Base-by-base conservation (phyloP, 2,888 invertebrate species). In the Merodon equestris region DNA sequence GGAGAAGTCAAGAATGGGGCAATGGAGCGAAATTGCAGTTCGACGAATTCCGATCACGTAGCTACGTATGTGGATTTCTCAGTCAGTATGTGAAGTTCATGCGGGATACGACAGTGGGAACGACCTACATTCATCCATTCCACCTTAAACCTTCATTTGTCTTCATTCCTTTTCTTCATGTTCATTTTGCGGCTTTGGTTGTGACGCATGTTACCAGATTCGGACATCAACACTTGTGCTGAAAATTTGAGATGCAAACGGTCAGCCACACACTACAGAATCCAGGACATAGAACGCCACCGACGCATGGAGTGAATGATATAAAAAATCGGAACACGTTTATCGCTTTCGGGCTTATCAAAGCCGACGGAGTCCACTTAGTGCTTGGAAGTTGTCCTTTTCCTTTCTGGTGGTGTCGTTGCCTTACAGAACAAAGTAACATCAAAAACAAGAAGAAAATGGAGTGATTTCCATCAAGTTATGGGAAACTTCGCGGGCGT, bases 21-120 rank as follows among this genome's bases (percentile, higher is more conserved):
- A 27, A 57, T n/a, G 18, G 47, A 70, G 51, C 74, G 61, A 61
- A 61, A 61, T 60, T 56, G 4, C n/a, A 45, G 34, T 48, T 18
- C 45, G 10, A 72, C 68, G 54, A 18, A 79, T 79, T 79, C 79
- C 73, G 64, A 74, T 74, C 79, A 74, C 79, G 79, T 79, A 27
- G 27, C 27, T 27, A 27, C 7, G 27, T 27, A 61, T 54, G 51
- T 44, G 17, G 77, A 44, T 73, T 74, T 79, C 63, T 79, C 68
- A 79, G 79, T 73, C 73, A 79, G 68, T 79, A 68, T 79, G 79
- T 79, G 79, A 79, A 79, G 79, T 79, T 74, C 73, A 64, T 40
- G 38, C 27, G 27, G 7, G 27, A 53, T n/a, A 51, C 40, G n/a
- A n/a, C 61, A 44, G 38, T 5, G 15, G 19, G 47, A 18, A 38